Conservation (phyloP, 2,888 invertebrate species). For the Meteorus cinctellus region DNA sequence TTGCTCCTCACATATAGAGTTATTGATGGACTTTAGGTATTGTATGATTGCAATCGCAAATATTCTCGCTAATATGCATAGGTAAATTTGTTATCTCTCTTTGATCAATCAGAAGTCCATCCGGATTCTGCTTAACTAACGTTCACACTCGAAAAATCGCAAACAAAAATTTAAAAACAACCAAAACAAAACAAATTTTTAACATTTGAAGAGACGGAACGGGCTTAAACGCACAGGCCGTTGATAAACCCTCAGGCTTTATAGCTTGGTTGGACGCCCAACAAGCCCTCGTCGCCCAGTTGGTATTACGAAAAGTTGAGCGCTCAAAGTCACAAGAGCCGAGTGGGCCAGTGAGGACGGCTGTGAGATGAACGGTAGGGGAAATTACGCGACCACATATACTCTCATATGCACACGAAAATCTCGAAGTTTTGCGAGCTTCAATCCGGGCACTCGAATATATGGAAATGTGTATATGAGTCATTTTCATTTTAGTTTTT, state of each 20-base stretch:
- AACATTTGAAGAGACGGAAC: not conserved
- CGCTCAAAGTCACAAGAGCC: constrained; percentile 6
- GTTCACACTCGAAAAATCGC: not conserved
- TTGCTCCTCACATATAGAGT: too few species aligned
- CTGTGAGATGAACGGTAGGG: not conserved
- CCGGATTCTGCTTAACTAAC: not conserved
- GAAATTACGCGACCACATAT: not conserved
- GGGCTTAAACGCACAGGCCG: not conserved
- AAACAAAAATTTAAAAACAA: too few species aligned
- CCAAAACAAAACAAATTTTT: not conserved
- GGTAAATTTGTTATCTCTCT: too few species aligned
- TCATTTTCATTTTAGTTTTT: not conserved
- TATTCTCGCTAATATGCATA: too few species aligned
- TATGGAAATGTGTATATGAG: not conserved
- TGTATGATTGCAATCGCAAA: too few species aligned
- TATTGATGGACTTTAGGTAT: too few species aligned
- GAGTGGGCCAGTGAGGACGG: not conserved
- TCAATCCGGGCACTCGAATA: not conserved
- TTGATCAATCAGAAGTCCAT: not conserved
- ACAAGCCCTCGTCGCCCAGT: constrained; percentile 23
- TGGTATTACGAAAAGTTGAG: constrained; percentile 28
- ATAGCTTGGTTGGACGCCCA: constrained; percentile 20
- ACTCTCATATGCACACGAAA: not conserved
- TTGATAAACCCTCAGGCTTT: constrained; percentile 30
- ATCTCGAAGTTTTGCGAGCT: not conserved